These are phyloP conservation scores for Meliscaeva auricollis DNA, from an alignment of 2,888 invertebrate genomes.

Conservation along the genomic window DNA sequence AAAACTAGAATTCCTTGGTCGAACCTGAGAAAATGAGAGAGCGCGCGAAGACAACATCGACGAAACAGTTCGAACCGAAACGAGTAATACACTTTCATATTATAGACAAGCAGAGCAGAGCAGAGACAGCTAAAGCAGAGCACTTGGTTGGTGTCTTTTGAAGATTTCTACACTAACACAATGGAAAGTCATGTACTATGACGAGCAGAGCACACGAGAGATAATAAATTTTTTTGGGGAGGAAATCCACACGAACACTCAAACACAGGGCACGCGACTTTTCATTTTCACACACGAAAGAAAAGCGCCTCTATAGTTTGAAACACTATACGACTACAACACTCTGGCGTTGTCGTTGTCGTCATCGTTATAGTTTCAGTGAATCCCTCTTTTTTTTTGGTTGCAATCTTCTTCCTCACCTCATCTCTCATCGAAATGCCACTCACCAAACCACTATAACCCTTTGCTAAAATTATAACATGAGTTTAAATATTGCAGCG, in stretches of 20 bases:
- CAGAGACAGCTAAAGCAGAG: conserved; percentile 4
- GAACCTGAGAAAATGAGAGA: conserved; percentile 78
- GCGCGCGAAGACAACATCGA: conserved; percentile 75
- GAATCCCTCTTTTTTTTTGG: conserved; percentile 15
- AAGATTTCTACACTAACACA: conserved; percentile 47
- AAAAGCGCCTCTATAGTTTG: conserved; percentile 61
- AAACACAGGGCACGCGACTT: conserved; percentile 56
- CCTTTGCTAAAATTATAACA: conserved; percentile 17
- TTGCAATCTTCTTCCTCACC: background rate
- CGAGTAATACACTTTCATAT: conserved; percentile 48
- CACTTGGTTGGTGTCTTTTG: conserved; percentile 41
- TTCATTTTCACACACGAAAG: conserved; percentile 59
- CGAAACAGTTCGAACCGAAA: conserved; percentile 60
- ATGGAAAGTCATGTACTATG: background rate
- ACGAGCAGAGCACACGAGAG: conserved; percentile 42
- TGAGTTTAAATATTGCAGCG: conserved; percentile 59
- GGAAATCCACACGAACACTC: conserved; percentile 59
- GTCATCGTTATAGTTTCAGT: conserved; percentile 69
- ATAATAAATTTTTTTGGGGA: conserved; percentile 51
- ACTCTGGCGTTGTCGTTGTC: conserved; percentile 49
- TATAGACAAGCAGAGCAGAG: too few species aligned
- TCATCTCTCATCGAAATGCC: too few species aligned
- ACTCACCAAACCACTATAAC: background rate
- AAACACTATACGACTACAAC: conserved; percentile 23
- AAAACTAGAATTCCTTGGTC: conserved; percentile 51